These are phyloP conservation scores for Stenotaenia linearis DNA, from an alignment of 2,888 invertebrate species.

Conservation along the genomic window DNA sequence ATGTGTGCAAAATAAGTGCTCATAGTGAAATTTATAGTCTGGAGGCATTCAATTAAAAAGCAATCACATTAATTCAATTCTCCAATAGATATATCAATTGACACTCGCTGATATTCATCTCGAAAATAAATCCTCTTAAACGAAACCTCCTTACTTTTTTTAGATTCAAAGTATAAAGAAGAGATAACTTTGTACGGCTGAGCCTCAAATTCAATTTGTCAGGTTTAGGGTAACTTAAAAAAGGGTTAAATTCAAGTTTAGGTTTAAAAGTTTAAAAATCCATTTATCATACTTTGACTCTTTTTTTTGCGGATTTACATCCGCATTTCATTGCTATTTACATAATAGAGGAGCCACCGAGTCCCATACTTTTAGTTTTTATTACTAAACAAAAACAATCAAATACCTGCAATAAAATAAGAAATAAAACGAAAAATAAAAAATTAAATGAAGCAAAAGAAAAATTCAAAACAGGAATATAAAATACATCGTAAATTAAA, in stretches of 20 bases:
- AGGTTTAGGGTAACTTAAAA: not conserved
- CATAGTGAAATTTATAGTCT: conserved; percentile 20
- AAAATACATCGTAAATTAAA: not conserved
- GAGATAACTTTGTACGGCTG: not conserved
- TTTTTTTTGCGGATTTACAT: not conserved
- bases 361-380: conserved; percentile 19
- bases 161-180: not conserved
- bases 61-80: conserved; percentile 26
- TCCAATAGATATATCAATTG: conserved; percentile 19
- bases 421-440: conserved; percentile 27
- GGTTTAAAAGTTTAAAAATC: not conserved
- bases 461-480: not conserved
- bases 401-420: conserved; percentile 6
- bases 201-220: not conserved
- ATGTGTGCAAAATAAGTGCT: conserved; percentile 14
- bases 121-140: not conserved
- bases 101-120: conserved; percentile 1
- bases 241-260: not conserved
- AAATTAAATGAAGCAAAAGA: not conserved
- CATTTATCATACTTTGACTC: not conserved
- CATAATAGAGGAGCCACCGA: conserved; percentile 14
- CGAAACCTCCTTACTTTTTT: not conserved
- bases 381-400: conserved; percentile 21
- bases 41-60: conserved; percentile 15
- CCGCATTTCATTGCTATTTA: conserved; percentile 23